Base-by-base conservation (phyloP, 2,113 vertebrate species). In the Pleuronectes platessa region DNA sequence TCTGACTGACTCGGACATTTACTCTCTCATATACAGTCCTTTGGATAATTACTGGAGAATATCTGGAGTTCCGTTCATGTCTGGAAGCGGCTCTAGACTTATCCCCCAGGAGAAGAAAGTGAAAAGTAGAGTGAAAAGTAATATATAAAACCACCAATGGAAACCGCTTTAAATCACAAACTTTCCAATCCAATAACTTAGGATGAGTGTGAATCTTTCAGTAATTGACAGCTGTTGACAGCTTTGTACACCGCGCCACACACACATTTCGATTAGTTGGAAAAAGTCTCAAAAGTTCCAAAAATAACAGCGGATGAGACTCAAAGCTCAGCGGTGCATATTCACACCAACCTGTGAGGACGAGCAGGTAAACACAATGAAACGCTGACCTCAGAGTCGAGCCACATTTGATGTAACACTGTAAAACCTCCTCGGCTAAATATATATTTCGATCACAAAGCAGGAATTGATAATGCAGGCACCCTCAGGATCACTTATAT, bases 401-500 rank as follows among this genome's bases (percentile, higher is more conserved):
- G 6, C 31, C 31, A 7, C 31, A 31, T 7, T 31, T 31, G 49
- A 62, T 56, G n/a, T 14, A 73, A 37, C 31, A 53, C 35, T 54
- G 17, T 55, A 5, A 74, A 69, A 70, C 56, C 40, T 23, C 20
- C 17, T 60, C 13, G 31, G 15, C 21, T 60, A 20, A 62, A 75
- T 42, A 37, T 74, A 27, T 60, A 31, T 49, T 1, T 1, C 18
- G 53, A 51, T 18, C 14, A 62, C 45, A 51, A 11, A 55, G 27
- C 49, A 64, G 58, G 49, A 37, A 71, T 40, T 72, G 68, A 66
- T 17, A 12, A 42, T 21, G 5, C n/a, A 0, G 65, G 31, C 51
- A 58, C 24, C 58, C 64, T 76, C 45, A 37, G 62, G 64, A 73
- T 31, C 4, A 37, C 65, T 72, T 82, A 64, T 5, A 68, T 63